Conservation (phyloP, 2,797 vertebrate species). For the Myotis pilosus region DNA sequence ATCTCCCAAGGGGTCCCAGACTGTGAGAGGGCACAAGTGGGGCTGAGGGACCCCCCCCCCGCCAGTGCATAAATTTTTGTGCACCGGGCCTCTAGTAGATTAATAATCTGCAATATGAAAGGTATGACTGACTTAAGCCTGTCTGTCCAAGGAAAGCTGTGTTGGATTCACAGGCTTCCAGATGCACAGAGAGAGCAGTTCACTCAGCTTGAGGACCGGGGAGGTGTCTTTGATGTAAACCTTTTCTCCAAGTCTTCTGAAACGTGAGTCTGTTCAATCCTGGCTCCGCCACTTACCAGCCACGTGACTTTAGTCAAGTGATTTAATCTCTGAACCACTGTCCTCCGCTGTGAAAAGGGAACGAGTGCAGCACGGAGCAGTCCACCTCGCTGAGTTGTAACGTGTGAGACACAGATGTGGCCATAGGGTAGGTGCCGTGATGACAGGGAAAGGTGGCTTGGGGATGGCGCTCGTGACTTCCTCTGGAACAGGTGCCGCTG, state of each 20-base stretch:
- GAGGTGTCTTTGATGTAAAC: not conserved
- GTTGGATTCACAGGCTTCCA: conserved; percentile 60
- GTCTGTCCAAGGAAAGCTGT: conserved; percentile 59
- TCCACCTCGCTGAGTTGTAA: not conserved
- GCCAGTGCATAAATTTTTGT: too few relatives aligned
- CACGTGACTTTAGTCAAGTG: not conserved
- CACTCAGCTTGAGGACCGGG: not conserved
- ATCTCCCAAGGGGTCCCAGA: too few relatives aligned
- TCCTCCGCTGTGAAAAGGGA: not conserved
- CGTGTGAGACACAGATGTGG: not conserved
- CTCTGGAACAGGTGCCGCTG: not conserved
- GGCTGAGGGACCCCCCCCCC: too few relatives aligned
- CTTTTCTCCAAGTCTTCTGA: not conserved
- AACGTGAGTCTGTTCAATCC: not conserved
- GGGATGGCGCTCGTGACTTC: not conserved
- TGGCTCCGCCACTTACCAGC: not conserved
- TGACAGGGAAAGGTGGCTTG: not conserved
- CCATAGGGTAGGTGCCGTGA: not conserved
- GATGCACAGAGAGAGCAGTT: not conserved
- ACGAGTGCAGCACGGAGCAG: not conserved
- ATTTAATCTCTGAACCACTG: not conserved
- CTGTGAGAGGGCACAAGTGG: too few relatives aligned
- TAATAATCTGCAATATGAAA: conserved; percentile 69
- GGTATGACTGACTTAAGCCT: conserved; percentile 58
- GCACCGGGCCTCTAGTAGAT: not conserved